phyloP scores from a whole-genome alignment of 2,797 vertebrate genomes.

The Glyptemys insculpta region DNA sequence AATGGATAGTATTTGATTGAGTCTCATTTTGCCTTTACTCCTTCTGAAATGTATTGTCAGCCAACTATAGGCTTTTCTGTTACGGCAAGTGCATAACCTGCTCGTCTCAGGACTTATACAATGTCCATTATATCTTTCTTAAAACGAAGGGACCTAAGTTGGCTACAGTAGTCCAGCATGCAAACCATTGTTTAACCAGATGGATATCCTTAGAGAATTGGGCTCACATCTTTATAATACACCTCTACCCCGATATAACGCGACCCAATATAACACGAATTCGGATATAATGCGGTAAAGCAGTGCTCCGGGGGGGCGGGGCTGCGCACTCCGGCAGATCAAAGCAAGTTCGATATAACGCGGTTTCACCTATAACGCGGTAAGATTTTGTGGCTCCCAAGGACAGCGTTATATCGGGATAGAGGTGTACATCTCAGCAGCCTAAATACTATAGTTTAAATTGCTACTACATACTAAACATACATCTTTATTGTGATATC shows the following conservation, averaged over 20 bases:
- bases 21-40: background rate
- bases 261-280: too few relatives aligned
- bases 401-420: too few relatives aligned
- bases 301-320: too few relatives aligned
- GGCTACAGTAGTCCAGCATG: background rate
- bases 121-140: background rate
- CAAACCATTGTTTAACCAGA: background rate
- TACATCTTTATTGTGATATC: background rate
- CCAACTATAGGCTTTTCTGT: background rate
- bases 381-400: too few relatives aligned
- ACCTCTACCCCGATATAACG: too few relatives aligned
- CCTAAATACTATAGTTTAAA: background rate
- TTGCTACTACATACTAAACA: background rate
- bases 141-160: background rate
- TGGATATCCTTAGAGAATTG: background rate
- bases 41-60: conserved; percentile 11
- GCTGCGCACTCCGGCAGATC: too few relatives aligned
- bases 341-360: too few relatives aligned
- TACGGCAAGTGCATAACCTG: background rate
- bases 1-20: background rate
- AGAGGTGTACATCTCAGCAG: background rate
- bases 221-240: background rate
- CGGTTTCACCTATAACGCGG: too few relatives aligned
- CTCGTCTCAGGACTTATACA: background rate
- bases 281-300: too few relatives aligned